Percentiles rank a stretch among this genome's conserved stretches.
These are phyloP conservation scores for Xenentodon cancila DNA, from an alignment of 2,797 vertebrate genomes.

Conservation along the genomic window DNA sequence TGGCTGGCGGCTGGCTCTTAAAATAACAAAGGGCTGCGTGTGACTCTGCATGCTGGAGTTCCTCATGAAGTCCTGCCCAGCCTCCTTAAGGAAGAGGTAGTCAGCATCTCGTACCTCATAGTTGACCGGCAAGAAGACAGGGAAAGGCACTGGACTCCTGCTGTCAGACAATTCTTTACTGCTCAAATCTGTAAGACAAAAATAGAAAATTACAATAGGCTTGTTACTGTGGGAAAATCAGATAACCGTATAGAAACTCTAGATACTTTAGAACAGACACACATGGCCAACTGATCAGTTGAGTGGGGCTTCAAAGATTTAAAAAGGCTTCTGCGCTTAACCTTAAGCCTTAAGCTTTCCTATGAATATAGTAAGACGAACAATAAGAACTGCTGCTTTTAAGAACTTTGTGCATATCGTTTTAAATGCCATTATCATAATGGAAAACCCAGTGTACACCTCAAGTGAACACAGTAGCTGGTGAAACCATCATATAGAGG, in stretches of 20 bases:
- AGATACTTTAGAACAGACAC: constrained; percentile 25
- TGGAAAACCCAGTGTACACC: neutral
- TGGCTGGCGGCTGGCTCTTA: constrained; percentile 84
- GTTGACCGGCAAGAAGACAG: constrained; percentile 89
- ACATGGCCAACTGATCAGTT: constrained; percentile 57
- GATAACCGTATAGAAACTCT: neutral
- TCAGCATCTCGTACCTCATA: constrained; percentile 89
- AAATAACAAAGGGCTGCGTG: constrained; percentile 91
- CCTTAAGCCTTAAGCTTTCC: constrained; percentile 29
- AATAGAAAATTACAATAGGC: constrained; percentile 4
- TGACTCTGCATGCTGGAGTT: constrained; percentile 93
- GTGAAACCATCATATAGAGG: neutral
- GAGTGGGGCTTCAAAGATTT: constrained; percentile 63
- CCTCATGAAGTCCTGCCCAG: constrained; percentile 95
- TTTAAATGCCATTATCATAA: constrained; percentile 14
- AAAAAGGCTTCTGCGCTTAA: constrained; percentile 59
- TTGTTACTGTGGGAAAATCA: neutral
- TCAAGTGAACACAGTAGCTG: neutral
- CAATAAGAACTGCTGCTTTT: constrained; percentile 3
- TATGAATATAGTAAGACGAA: constrained; percentile 5
- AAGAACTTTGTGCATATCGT: constrained; percentile 3
- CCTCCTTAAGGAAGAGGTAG: constrained; percentile 92
- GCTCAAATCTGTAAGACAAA: constrained; percentile 82
- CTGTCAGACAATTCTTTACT: constrained; percentile 86
- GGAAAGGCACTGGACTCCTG: constrained; percentile 85